Conservation (phyloP, 2,888 invertebrate species). For the Cosmia pyralina region DNA sequence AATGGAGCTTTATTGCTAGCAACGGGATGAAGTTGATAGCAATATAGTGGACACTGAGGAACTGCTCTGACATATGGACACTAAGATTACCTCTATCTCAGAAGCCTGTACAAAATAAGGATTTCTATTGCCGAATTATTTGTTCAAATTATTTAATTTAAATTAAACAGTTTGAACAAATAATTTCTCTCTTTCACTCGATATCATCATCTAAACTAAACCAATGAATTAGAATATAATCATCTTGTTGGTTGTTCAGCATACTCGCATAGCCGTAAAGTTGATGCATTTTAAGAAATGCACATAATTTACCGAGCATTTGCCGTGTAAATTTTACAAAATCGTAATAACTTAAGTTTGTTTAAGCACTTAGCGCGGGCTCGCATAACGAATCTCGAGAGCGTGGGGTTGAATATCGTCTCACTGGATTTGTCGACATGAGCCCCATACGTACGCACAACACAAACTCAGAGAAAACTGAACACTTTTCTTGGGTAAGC, state of each 20-base stretch:
- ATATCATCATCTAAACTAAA: background rate
- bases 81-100: background rate
- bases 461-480: slow-evolving; percentile 18
- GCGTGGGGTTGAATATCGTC: slow-evolving; percentile 56
- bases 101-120: background rate
- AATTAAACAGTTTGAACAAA: background rate
- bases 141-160: no score
- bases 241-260: background rate
- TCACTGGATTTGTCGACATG: slow-evolving; percentile 23
- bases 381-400: slow-evolving; percentile 49
- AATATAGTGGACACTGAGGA: background rate
- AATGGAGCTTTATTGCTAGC: background rate
- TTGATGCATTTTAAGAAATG: slow-evolving; percentile 12
- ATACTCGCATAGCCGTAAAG: background rate
- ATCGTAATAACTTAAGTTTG: slow-evolving; percentile 46
- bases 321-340: slow-evolving; percentile 12
- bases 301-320: slow-evolving; percentile 14
- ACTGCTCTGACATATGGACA: background rate
- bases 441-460: slow-evolving; percentile 18
- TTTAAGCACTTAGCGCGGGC: slow-evolving; percentile 41
- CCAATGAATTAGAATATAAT: background rate
- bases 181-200: background rate
- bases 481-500: background rate
- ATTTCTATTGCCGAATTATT: background rate
- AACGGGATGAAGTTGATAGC: background rate